Conservation (phyloP, 2,113 vertebrate genomes). For the Leucosticte australis region DNA sequence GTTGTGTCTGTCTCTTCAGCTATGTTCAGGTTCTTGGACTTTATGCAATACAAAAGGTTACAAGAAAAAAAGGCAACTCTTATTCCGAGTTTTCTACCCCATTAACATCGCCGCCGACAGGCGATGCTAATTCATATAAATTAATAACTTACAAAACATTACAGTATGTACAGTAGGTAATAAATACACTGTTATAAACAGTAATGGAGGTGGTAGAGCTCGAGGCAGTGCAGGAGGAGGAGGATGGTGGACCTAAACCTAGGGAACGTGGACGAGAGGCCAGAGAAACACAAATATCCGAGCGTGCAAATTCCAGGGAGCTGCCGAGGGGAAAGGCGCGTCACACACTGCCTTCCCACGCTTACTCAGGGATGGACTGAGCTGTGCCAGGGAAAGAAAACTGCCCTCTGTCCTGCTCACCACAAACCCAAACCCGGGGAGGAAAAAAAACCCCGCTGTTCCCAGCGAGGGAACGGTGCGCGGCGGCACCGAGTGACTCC, state of each 20-base stretch:
- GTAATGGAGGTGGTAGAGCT: constrained; percentile 89
- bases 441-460: not conserved
- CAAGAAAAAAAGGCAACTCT: constrained; percentile 83
- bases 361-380: not conserved
- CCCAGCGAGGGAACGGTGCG: not conserved
- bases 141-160: constrained; percentile 99
- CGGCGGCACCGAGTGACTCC: not conserved
- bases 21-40: constrained; percentile 72
- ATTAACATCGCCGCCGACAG: constrained; percentile 89
- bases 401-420: constrained; percentile 24
- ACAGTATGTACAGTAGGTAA: constrained; percentile 97
- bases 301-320: constrained; percentile 16
- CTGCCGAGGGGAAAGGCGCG: not conserved
- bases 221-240: constrained; percentile 86
- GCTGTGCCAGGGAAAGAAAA: not conserved
- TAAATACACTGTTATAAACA: constrained; percentile 99
- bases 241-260: constrained; percentile 67
- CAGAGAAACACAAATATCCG: not conserved
- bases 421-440: not conserved
- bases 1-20: constrained; percentile 76
- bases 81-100: constrained; percentile 91
- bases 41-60: constrained; percentile 81
- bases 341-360: not conserved
- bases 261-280: not conserved
- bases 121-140: constrained; percentile 98